These are phyloP conservation scores for Callithrix jacchus DNA, from an alignment of 2,113 vertebrate genomes.

Conservation along the genomic window DNA sequence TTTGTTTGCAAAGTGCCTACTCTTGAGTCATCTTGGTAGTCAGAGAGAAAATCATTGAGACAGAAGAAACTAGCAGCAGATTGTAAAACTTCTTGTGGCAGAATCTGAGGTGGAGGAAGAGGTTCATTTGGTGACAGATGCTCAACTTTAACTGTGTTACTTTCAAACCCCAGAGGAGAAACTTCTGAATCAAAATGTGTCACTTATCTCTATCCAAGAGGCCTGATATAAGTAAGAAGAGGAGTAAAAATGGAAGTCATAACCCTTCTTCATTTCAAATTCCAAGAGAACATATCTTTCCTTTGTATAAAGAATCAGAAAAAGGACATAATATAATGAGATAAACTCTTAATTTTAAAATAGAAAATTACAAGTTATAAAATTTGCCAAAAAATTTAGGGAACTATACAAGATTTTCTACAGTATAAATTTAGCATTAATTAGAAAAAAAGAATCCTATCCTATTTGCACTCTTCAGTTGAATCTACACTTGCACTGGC, in stretches of 20 bases:
- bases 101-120: background rate
- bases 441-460: background rate
- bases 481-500: background rate
- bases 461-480: background rate
- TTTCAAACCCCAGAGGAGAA: background rate
- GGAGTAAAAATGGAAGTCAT: background rate
- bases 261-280: background rate
- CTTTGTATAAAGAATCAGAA: background rate
- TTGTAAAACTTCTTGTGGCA: background rate
- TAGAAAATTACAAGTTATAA: background rate
- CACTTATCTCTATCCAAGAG: background rate
- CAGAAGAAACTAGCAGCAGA: background rate
- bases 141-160: background rate
- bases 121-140: background rate
- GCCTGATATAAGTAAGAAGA: background rate
- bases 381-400: background rate
- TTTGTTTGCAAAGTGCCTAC: background rate
- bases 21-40: background rate
- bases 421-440: background rate
- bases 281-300: background rate
- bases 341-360: background rate
- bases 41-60: rapidly evolving
- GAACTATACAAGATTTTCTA: background rate
- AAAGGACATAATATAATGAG: background rate
- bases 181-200: background rate